Percentiles rank a stretch among this genome's conserved stretches.
phyloP scores from a whole-genome alignment of 2,888 invertebrate genomes.

The Spodoptera exigua region DNA sequence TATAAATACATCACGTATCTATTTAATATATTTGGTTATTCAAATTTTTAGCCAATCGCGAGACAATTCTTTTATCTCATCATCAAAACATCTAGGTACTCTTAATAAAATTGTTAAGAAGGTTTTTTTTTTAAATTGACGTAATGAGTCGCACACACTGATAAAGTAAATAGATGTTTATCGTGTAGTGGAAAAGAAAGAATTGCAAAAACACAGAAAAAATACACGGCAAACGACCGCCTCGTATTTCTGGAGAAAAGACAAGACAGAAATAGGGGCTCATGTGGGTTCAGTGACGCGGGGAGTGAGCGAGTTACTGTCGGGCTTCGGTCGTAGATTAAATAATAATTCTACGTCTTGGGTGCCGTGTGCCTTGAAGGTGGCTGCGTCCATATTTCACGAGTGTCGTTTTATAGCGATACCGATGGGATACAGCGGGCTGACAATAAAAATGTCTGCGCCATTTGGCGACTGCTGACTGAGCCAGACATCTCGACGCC shows the following conservation, averaged over 20 bases:
- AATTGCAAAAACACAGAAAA: conserved; percentile 54
- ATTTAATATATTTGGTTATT: background rate
- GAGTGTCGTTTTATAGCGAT: conserved; percentile 47
- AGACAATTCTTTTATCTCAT: conserved; percentile 1
- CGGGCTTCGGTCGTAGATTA: conserved; percentile 54
- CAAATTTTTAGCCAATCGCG: background rate
- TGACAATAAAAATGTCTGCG: conserved; percentile 56
- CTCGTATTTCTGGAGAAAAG: conserved; percentile 80
- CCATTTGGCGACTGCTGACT: conserved; percentile 54
- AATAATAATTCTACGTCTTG: conserved; percentile 48
- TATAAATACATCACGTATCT: no score
- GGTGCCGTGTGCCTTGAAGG: conserved; percentile 48
- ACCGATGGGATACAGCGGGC: conserved; percentile 37
- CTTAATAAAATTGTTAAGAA: conserved; percentile 31
- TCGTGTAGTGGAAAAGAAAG: conserved; percentile 38
- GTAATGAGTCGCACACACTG: conserved; percentile 10
- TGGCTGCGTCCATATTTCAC: conserved; percentile 43
- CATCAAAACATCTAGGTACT: conserved; percentile 10
- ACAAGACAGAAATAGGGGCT: conserved; percentile 80
- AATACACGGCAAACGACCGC: conserved; percentile 57
- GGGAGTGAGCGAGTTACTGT: conserved; percentile 49
- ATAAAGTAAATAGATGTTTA: conserved; percentile 40
- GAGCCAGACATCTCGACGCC: conserved; percentile 78
- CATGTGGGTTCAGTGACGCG: conserved; percentile 76
- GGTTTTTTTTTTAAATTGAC: conserved; percentile 17